phyloP scores from a whole-genome alignment of 2,797 vertebrate genomes.

The Petrocephalus schoutedeni region DNA sequence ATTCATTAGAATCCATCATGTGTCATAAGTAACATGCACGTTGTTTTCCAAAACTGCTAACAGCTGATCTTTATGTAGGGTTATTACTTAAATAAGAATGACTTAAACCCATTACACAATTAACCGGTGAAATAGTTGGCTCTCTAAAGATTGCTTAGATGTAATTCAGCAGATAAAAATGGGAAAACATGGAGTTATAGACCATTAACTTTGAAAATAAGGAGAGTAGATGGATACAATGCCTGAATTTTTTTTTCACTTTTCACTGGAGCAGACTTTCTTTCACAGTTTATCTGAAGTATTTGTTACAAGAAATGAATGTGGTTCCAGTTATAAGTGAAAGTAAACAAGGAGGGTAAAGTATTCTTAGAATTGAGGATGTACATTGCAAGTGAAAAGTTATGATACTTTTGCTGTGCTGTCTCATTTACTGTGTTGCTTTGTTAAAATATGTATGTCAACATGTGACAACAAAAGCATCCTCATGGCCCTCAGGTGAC shows the following conservation, averaged over 20 bases:
- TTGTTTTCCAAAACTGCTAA: background rate
- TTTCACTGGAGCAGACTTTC: background rate
- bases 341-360: background rate
- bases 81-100: background rate
- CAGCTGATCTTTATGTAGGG: background rate
- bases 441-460: background rate
- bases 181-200: background rate
- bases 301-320: background rate
- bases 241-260: background rate
- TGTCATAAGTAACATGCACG: background rate
- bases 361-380: background rate
- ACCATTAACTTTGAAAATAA: background rate
- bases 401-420: background rate
- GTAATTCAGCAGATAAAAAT: background rate
- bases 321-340: background rate
- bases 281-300: background rate
- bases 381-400: background rate
- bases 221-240: background rate
- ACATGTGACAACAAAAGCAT: background rate
- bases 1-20: background rate
- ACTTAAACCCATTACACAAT: background rate
- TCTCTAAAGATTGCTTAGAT: background rate
- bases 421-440: background rate
- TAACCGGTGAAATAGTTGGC: background rate
- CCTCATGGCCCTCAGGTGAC: slow-evolving; percentile 34